Conservation (phyloP, 2,888 invertebrate genomes). For the Agrochola macilenta region DNA sequence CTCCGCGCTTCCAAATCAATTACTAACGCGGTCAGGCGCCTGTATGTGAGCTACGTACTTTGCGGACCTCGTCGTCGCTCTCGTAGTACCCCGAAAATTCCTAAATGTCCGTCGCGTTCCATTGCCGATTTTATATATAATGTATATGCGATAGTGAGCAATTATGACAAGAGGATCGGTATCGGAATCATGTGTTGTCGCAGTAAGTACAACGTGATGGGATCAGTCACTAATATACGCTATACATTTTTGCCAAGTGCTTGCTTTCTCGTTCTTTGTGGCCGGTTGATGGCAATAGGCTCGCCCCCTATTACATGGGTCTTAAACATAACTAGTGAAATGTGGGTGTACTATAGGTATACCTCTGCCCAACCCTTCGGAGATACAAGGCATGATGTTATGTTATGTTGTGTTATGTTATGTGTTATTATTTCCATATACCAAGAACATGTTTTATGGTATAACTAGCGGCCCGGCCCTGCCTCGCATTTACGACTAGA, state of each 20-base stretch:
- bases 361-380: too few species aligned
- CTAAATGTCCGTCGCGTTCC: background rate
- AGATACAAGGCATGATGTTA: too few species aligned
- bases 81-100: background rate
- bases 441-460: too few species aligned
- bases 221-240: background rate
- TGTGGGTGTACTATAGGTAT: too few species aligned
- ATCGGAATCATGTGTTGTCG: background rate
- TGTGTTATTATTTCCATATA: background rate
- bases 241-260: background rate
- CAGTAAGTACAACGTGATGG: background rate
- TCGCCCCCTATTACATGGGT: too few species aligned
- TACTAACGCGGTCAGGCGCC: conserved; percentile 9
- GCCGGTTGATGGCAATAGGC: too few species aligned
- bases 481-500: too few species aligned
- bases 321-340: too few species aligned
- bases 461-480: too few species aligned
- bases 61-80: too few species aligned
- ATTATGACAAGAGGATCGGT: background rate
- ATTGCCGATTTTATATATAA: background rate
- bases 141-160: background rate
- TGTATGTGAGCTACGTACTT: conserved; percentile 6
- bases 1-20: conserved; percentile 20
- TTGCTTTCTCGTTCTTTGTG: too few species aligned
- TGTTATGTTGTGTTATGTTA: too few species aligned